Conservation (phyloP, 2,797 vertebrate species). For the Cygnus olor region DNA sequence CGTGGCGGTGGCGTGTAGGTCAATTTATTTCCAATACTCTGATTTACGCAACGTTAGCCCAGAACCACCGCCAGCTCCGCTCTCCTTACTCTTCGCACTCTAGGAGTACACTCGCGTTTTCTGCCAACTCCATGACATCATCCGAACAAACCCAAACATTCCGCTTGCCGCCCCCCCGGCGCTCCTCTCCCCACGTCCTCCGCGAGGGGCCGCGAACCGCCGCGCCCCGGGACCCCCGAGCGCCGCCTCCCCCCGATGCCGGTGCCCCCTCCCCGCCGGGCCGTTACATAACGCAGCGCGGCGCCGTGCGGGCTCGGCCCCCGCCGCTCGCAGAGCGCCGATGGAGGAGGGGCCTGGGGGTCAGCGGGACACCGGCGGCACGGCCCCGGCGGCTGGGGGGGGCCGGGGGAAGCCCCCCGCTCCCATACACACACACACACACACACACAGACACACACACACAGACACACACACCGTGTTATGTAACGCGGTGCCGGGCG, state of each 20-base stretch:
- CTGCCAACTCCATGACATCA: constrained; percentile 80
- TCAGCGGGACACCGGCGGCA: too few species aligned
- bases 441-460: too few species aligned
- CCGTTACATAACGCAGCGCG: too few species aligned
- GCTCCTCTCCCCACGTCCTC: neutral
- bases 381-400: too few species aligned
- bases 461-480: too few species aligned
- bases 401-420: too few species aligned
- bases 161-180: neutral
- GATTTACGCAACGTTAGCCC: constrained; percentile 74
- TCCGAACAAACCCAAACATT: constrained; percentile 39
- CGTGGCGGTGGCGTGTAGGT: constrained; percentile 27
- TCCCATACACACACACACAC: neutral
- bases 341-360: too few species aligned
- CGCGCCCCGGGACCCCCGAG: neutral
- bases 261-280: too few species aligned
- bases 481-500: too few species aligned
- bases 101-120: constrained; percentile 73
- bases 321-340: too few species aligned
- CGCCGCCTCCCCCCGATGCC: neutral
- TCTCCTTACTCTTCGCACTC: constrained; percentile 76
- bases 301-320: too few species aligned
- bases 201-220: neutral
- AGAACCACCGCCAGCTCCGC: constrained; percentile 74
- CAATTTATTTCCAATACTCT: constrained; percentile 69